Percentiles rank a stretch among this genome's conserved stretches.
These are phyloP conservation scores for Laothoe populi DNA, from an alignment of 2,888 invertebrate species.

Conservation along the genomic window DNA sequence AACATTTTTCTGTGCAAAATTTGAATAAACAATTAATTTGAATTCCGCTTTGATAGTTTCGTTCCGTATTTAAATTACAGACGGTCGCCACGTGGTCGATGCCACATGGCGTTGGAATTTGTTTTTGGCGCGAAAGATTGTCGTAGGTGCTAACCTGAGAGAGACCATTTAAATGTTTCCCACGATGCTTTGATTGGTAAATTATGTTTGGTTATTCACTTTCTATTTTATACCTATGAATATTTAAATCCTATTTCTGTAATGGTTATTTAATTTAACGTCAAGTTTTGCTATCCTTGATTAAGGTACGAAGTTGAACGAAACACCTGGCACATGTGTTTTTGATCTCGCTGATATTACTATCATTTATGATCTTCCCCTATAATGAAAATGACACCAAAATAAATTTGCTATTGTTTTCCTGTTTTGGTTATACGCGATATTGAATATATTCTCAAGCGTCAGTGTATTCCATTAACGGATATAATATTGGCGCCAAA, in stretches of 20 bases:
- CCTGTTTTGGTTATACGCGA: constrained; percentile 4
- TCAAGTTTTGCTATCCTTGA: background rate
- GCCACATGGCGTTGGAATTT: constrained; percentile 58
- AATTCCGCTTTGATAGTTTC: background rate
- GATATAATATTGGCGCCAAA: constrained; percentile 75
- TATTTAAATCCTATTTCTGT: constrained; percentile 25
- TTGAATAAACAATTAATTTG: background rate
- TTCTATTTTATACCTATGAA: constrained; percentile 20
- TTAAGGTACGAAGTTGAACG: background rate
- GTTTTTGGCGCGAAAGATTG: constrained; percentile 57
- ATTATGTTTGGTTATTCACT: constrained; percentile 9
- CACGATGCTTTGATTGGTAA: constrained; percentile 18
- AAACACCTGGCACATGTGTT: background rate
- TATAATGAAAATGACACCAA: no score
- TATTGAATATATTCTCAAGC: constrained; percentile 31
- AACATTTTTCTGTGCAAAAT: background rate
- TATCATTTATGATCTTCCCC: no score
- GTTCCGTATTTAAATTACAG: background rate
- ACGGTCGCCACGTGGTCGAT: constrained; percentile 60
- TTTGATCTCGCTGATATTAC: background rate
- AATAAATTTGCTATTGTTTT: no score
- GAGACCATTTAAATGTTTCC: constrained; percentile 27
- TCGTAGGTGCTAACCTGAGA: constrained; percentile 15
- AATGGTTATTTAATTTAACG: constrained; percentile 15
- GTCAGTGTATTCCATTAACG: constrained; percentile 39